phyloP scores from a whole-genome alignment of 2,888 invertebrate species.

The Abrostola triplasia region DNA sequence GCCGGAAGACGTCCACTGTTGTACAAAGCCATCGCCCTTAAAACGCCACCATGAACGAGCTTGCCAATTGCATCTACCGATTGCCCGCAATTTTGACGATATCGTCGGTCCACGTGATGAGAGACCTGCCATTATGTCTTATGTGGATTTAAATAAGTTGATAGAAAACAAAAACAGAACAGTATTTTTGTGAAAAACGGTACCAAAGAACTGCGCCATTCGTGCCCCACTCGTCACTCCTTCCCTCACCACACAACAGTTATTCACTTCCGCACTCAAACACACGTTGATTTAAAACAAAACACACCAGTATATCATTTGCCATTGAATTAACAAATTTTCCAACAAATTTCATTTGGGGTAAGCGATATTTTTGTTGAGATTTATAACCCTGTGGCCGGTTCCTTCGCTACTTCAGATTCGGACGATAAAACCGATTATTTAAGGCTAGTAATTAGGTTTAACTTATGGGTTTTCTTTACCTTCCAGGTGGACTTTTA shows the following conservation, averaged over 20 bases:
- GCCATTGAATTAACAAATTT: constrained; percentile 42
- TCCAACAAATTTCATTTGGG: constrained; percentile 55
- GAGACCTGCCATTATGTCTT: too few relatives aligned
- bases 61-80: too few relatives aligned
- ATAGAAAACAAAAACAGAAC: too few relatives aligned
- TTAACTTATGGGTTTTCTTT: constrained; percentile 10
- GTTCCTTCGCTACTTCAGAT: constrained; percentile 27
- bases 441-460: constrained; percentile 29
- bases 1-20: too few relatives aligned
- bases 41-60: too few relatives aligned
- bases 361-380: constrained; percentile 56
- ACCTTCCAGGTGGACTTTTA: neutral
- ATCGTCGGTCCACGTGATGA: too few relatives aligned
- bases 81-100: too few relatives aligned
- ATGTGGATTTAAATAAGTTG: too few relatives aligned
- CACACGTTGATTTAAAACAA: constrained; percentile 21
- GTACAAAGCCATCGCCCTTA: too few relatives aligned
- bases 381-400: constrained; percentile 48
- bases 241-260: neutral
- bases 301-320: constrained; percentile 21
- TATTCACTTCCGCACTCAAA: constrained; percentile 12
- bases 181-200: too few relatives aligned
- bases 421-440: constrained; percentile 40
- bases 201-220: too few relatives aligned
- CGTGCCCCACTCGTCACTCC: neutral